Evolutionary conservation across 2,113 vertebrate genomes (phyloP).

Genomic region (Shinisaurus crocodilurus): DNA sequence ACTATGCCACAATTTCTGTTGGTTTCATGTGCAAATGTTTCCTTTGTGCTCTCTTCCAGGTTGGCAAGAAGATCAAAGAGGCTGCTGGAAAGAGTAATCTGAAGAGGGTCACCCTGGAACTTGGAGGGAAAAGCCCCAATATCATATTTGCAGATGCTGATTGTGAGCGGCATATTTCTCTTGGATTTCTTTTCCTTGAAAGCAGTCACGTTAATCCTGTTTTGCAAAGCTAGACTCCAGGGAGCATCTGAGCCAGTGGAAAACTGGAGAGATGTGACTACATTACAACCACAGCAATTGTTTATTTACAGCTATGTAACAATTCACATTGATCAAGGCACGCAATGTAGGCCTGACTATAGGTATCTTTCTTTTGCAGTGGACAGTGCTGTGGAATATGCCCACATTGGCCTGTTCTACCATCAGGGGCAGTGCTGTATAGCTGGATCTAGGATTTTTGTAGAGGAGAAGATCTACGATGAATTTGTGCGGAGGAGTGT

Average conservation of each 20-base stretch:
- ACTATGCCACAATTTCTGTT: neutral
- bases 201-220: neutral
- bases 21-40: neutral
- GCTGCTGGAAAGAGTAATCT: slow-evolving; percentile 90
- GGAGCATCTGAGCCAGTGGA: neutral
- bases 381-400: slow-evolving; percentile 83
- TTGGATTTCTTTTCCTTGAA: neutral
- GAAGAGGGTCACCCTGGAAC: slow-evolving; percentile 89
- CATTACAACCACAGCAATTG: accelerated
- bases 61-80: slow-evolving; percentile 88
- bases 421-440: slow-evolving; percentile 91
- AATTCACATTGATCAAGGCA: neutral
- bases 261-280: neutral
- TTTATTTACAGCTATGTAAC: neutral
- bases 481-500: slow-evolving; percentile 85
- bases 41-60: slow-evolving; percentile 72
- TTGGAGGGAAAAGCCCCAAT: slow-evolving; percentile 91
- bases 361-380: slow-evolving; percentile 73
- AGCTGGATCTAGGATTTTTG: slow-evolving; percentile 90
- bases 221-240: neutral
- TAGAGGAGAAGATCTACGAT: slow-evolving; percentile 88
- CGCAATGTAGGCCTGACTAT: neutral
- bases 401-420: slow-evolving; percentile 87
- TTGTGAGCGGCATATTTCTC: slow-evolving; percentile 75
- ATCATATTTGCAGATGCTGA: slow-evolving; percentile 91